Percentiles rank a stretch among this genome's conserved stretches.
phyloP scores from a whole-genome alignment of 1,140 invertebrate genomes.

The Temnothorax curvispinosus region DNA sequence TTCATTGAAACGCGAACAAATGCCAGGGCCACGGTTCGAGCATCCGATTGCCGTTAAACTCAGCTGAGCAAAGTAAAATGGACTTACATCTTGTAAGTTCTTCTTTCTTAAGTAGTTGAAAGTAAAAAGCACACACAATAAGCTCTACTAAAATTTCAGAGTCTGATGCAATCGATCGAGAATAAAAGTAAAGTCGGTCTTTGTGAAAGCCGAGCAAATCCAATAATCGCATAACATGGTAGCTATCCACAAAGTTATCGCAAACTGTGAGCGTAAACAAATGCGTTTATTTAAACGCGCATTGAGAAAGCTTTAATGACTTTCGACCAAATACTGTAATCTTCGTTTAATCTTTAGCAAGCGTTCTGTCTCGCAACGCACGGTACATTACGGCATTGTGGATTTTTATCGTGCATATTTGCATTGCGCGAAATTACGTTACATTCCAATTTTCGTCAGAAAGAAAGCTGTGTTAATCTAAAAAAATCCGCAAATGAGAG shows the following conservation, averaged over 20 bases:
- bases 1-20: not conserved
- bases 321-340: not conserved
- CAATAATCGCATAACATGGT: not conserved
- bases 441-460: not conserved
- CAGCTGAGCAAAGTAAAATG: not conserved
- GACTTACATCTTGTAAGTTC: not conserved
- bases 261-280: slow-evolving; percentile 17
- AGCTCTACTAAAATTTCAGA: not conserved
- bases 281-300: not conserved
- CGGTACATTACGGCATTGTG: not conserved
- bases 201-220: not conserved
- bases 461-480: not conserved
- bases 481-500: not conserved
- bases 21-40: not conserved
- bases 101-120: not conserved
- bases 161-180: not conserved
- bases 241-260: not conserved
- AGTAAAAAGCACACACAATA: not conserved
- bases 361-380: not conserved
- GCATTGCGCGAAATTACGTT: not conserved
- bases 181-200: not conserved
- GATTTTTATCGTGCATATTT: not conserved
- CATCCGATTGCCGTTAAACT: not conserved
- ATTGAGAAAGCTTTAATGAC: slow-evolving; percentile 14
- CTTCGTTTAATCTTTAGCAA: not conserved